Base-by-base conservation (phyloP, 2,797 vertebrate genomes). In the Rhyacichthys aspro region DNA sequence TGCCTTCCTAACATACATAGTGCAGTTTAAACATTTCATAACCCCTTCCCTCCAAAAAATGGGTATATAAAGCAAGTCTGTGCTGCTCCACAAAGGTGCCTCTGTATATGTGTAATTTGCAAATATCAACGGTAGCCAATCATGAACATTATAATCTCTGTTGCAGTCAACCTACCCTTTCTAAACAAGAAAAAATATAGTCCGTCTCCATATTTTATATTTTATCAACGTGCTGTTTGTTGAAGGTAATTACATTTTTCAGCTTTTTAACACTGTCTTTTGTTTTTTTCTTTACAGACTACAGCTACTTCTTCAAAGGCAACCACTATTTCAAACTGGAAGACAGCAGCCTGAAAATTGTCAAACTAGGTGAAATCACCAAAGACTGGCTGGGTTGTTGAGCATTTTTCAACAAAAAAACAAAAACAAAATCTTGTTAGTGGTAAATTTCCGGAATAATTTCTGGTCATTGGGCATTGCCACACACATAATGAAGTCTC, bases 241-340 rank as follows among this genome's bases (percentile, higher is more conserved):
- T 23, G 19, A 23, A 23, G 19, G 19, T 5, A 2, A 23, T 23
- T 23, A 2, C 2, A 28, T 2, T 28, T n/a, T 28, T 28, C 3
- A 28, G 23, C 3, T 28, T 28, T 28, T 28, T 28, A 28, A 28
- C 23, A 28, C 23, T 28, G 2, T 4, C 3, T 28, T 28, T 28
- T 28, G 23, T 28, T 33, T 77, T 72, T 14, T 72, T 33, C 76
- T 77, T 70, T 53, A 71, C 86, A 99, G 98, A 95, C 72, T 92
- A 95, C 86, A 99, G 94, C 88, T 99, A 97, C 85, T 99, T 99
- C 91, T 98, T 99, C 92, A 98, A 97, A 90, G 96, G 92, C 53
- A 89, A 91, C 67, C 95, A 96, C 86, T 99, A 98, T 82, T 93
- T 96, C 86, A 96, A 96, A 91, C 83, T 99, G 91, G 95, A 98